Conservation (phyloP, 2,888 invertebrate species). For the Eulithis prunata region DNA sequence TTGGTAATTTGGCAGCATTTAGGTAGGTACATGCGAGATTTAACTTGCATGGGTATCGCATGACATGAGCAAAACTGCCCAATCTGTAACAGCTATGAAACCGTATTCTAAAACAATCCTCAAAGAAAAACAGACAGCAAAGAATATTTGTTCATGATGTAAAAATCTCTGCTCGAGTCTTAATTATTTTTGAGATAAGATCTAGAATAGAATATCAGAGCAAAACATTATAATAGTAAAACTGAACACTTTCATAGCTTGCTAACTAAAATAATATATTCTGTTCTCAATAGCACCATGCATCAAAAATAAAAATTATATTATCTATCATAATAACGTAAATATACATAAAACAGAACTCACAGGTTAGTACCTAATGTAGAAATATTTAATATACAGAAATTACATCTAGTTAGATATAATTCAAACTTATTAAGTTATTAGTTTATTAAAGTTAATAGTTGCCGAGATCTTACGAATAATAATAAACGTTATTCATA, state of each 20-base stretch:
- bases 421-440: too few relatives aligned
- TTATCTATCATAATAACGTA: not conserved
- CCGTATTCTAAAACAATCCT: not conserved
- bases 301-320: slow-evolving; percentile 20
- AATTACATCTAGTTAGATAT: not conserved
- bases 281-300: slow-evolving; percentile 21
- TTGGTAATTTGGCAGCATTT: too few relatives aligned
- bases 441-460: not conserved
- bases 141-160: too few relatives aligned
- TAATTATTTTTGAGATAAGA: not conserved
- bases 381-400: slow-evolving; percentile 13
- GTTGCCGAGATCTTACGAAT: slow-evolving; percentile 24
- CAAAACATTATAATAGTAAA: slow-evolving; percentile 1
- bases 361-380: not conserved
- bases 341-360: slow-evolving; percentile 18
- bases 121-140: not conserved
- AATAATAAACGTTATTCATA: slow-evolving; percentile 14
- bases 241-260: slow-evolving; percentile 11
- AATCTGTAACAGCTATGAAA: not conserved
- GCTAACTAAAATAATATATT: slow-evolving; percentile 15
- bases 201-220: not conserved
- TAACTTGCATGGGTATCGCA: too few relatives aligned
- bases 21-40: too few relatives aligned
- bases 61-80: too few relatives aligned
- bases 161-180: too few relatives aligned